These are phyloP conservation scores for Scomber japonicus DNA, from an alignment of 2,113 vertebrate species.

Conservation along the genomic window DNA sequence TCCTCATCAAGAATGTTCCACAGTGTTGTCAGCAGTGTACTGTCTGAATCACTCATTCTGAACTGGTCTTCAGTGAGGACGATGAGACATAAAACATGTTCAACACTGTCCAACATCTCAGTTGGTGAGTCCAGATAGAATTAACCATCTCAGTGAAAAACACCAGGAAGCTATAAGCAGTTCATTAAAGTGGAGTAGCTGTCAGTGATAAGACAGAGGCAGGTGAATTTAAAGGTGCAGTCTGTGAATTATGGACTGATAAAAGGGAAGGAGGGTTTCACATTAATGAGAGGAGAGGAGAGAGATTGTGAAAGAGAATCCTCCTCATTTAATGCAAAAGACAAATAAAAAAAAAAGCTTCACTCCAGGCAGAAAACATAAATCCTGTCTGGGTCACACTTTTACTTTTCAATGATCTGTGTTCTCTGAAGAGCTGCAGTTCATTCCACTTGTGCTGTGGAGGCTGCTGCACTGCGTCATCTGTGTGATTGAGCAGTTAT, in stretches of 20 bases:
- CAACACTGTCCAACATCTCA: too few species aligned
- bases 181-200: too few species aligned
- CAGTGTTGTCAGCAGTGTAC: too few species aligned
- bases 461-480: not conserved
- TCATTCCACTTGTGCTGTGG: not conserved
- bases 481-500: slow-evolving; percentile 23
- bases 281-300: not conserved
- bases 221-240: not conserved
- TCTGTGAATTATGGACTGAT: not conserved
- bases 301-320: too few species aligned
- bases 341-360: not conserved
- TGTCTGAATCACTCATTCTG: too few species aligned
- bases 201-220: not conserved
- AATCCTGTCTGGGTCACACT: not conserved
- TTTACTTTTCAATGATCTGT: slow-evolving; percentile 16
- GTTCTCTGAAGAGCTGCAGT: not conserved
- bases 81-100: too few species aligned
- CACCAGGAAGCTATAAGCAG: not conserved
- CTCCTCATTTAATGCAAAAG: not conserved
- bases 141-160: not conserved
- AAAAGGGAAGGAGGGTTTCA: not conserved
- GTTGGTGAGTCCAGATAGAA: too few species aligned
- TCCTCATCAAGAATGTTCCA: too few species aligned
- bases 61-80: too few species aligned
- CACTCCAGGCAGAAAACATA: not conserved